Evolutionary conservation across 2,888 invertebrate species (phyloP).

Genomic region (Troglohyphantes excavatus): DNA sequence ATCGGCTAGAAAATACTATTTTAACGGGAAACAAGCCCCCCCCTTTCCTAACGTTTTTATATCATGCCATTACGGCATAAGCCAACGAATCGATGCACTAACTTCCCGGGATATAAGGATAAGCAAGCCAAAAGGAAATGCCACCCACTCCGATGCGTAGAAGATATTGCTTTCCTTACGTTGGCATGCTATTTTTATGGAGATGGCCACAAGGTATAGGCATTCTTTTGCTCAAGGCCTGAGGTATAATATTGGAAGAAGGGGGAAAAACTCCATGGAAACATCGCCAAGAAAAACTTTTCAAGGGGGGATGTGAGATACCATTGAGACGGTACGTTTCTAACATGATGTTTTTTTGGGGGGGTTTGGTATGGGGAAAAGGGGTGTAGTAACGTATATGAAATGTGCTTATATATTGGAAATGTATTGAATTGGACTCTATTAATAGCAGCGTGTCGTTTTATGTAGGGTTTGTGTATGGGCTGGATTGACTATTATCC

Average conservation of each 20-base stretch:
- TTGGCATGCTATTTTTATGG: conserved; percentile 67
- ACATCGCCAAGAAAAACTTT: conserved; percentile 42
- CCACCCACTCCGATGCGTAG: conserved; percentile 15
- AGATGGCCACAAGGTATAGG: conserved; percentile 66
- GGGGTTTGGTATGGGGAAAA: conserved; percentile 29
- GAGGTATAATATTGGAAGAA: conserved; percentile 51
- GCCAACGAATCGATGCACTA: conserved; percentile 31
- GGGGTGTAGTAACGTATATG: neutral
- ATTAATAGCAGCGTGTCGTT: too few relatives aligned
- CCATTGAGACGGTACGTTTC: conserved; percentile 21
- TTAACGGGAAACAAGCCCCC: conserved; percentile 13
- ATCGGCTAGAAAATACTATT: neutral
- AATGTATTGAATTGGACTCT: too few relatives aligned
- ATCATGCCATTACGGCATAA: conserved; percentile 48
- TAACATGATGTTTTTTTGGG: conserved; percentile 20
- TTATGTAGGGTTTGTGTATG: too few relatives aligned
- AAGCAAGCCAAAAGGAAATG: conserved; percentile 44
- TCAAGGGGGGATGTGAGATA: conserved; percentile 26
- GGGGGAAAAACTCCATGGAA: conserved; percentile 28
- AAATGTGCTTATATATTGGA: too few relatives aligned
- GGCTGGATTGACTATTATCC: too few relatives aligned
- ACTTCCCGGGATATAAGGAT: conserved; percentile 32
- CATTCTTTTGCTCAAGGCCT: conserved; percentile 36
- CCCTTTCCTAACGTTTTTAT: conserved; percentile 46
- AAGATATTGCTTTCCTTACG: conserved; percentile 55